These are phyloP conservation scores for Enteromius unitaeniatus DNA, from an alignment of 2,797 vertebrate genomes.

Conservation along the genomic window DNA sequence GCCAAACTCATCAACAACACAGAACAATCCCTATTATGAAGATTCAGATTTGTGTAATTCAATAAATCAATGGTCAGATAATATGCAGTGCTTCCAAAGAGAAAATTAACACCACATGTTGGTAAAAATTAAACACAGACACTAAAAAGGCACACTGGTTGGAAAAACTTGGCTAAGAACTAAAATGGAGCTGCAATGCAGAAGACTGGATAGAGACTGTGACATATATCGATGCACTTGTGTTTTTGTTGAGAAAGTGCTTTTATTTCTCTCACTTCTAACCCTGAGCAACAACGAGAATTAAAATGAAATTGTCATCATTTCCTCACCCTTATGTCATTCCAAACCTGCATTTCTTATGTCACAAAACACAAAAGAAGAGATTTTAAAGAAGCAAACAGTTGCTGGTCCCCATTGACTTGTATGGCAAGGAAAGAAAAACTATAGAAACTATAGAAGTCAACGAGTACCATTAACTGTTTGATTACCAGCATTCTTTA, in stretches of 20 bases:
- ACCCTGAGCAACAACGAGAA: not conserved
- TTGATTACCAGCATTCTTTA: not conserved
- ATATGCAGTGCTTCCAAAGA: not conserved
- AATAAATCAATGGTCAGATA: not conserved
- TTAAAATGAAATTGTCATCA: not conserved
- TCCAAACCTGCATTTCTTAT: not conserved
- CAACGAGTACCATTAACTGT: not conserved
- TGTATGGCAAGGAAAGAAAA: not conserved
- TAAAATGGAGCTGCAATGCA: not conserved
- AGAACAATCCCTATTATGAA: not conserved
- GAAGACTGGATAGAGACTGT: not conserved
- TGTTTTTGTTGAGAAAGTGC: not conserved
- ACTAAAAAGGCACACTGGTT: not conserved
- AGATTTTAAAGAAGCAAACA: not conserved
- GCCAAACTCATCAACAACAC: not conserved
- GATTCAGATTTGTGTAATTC: conserved; percentile 8
- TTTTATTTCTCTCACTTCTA: not conserved
- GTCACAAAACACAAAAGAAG: not conserved
- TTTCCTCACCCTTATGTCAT: too few relatives aligned
- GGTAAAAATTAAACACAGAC: not conserved
- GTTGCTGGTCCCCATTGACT: not conserved
- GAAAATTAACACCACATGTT: not conserved
- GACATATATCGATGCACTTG: not conserved
- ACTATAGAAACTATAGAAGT: not conserved
- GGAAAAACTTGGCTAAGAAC: conserved; percentile 4